These are phyloP conservation scores for Halcyon leucocephala DNA, from an alignment of 2,797 vertebrate genomes.

Conservation along the genomic window DNA sequence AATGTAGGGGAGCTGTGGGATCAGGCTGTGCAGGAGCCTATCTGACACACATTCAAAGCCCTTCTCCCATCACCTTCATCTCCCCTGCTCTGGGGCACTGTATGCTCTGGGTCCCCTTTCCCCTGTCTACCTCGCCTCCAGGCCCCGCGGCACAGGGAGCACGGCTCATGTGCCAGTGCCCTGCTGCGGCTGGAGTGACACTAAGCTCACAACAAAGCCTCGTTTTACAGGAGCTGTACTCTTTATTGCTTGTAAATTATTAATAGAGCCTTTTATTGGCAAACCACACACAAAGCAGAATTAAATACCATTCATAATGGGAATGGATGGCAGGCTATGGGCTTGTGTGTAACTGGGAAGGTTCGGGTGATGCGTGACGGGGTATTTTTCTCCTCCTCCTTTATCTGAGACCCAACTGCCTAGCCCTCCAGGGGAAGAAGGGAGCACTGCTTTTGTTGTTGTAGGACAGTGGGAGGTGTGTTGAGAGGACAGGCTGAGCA, in stretches of 20 bases:
- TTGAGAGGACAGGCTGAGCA: background rate
- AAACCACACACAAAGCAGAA: slow-evolving; percentile 31
- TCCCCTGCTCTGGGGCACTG: background rate
- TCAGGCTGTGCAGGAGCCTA: background rate
- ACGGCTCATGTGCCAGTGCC: background rate
- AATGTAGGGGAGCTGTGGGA: background rate
- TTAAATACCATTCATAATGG: slow-evolving; percentile 74
- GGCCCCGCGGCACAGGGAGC: background rate
- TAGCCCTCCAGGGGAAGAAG: background rate
- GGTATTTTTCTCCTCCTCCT: background rate
- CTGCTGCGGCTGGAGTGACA: background rate
- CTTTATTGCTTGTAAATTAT: slow-evolving; percentile 56
- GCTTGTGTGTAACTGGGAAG: background rate
- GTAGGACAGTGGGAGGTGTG: background rate
- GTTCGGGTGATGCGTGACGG: accelerated
- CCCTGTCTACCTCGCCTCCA: slow-evolving; percentile 23
- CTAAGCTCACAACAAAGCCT: slow-evolving; percentile 24
- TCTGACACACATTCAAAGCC: background rate
- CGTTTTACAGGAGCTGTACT: background rate
- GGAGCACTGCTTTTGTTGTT: background rate
- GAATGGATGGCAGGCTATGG: background rate
- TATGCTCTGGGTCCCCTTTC: background rate
- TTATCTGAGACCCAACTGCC: background rate
- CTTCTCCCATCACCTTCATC: background rate
- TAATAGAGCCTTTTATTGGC: slow-evolving; percentile 35